These are phyloP conservation scores for Microctonus brassicae DNA, from an alignment of 2,888 invertebrate species.

Conservation along the genomic window DNA sequence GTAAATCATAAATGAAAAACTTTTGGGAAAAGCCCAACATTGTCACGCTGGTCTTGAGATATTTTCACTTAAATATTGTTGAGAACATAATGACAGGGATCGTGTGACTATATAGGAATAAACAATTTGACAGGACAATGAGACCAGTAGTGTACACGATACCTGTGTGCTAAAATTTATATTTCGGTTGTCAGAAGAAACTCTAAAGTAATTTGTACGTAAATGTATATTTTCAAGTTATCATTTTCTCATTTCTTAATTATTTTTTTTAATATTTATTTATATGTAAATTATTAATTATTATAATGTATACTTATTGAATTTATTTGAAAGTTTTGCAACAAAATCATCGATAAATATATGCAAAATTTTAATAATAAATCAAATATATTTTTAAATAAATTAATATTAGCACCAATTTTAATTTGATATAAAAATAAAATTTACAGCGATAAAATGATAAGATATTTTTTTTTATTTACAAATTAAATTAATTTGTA, in stretches of 20 bases:
- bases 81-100: conserved; percentile 1
- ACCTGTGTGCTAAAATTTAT: conserved; percentile 7
- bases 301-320: no score
- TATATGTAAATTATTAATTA: no score
- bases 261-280: no score
- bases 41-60: not conserved
- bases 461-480: not conserved
- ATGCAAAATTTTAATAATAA: no score
- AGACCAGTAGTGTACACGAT: conserved; percentile 7
- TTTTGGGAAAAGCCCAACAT: conserved; percentile 55
- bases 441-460: not conserved
- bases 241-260: no score
- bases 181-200: not conserved
- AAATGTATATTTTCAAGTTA: not conserved
- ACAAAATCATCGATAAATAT: no score
- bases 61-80: not conserved
- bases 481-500: not conserved
- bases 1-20: not conserved
- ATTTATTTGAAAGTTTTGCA: no score
- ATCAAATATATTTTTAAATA: no score
- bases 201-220: not conserved
- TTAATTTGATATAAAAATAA: no score
- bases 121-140: not conserved
- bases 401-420: no score
- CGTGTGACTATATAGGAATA: not conserved